Percentiles rank a stretch among this genome's conserved stretches.
Evolutionary conservation across 2,888 invertebrate genomes (phyloP).

Genomic region (Ochropleura leucogaster): DNA sequence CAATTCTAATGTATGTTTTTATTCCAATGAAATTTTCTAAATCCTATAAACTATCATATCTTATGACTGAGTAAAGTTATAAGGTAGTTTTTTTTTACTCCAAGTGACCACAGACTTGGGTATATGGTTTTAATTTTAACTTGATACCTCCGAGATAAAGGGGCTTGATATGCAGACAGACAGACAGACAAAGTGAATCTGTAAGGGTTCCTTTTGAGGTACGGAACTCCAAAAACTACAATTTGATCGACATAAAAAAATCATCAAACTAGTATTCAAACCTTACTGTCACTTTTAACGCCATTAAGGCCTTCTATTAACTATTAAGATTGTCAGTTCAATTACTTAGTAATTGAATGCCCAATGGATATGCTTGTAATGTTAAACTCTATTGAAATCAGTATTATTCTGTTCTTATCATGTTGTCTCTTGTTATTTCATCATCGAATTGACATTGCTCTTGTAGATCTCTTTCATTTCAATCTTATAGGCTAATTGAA

Average conservation of each 20-base stretch:
- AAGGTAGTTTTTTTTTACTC: too few species aligned
- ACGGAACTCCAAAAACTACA: neutral
- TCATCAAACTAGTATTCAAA: slow-evolving; percentile 8
- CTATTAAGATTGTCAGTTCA: slow-evolving; percentile 45
- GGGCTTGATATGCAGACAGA: too few species aligned
- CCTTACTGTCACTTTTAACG: slow-evolving; percentile 11
- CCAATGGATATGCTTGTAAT: slow-evolving; percentile 38
- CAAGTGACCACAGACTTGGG: too few species aligned
- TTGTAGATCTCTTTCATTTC: neutral
- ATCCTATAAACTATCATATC: too few species aligned
- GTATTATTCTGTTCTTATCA: slow-evolving; percentile 25
- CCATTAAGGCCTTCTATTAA: slow-evolving; percentile 18
- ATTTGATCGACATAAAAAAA: slow-evolving; percentile 42
- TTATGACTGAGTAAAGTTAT: too few species aligned
- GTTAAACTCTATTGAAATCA: slow-evolving; percentile 11
- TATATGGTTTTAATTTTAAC: too few species aligned
- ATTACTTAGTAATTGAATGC: slow-evolving; percentile 50
- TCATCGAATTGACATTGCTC: neutral
- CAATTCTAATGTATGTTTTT: too few species aligned
- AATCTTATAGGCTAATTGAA: neutral
- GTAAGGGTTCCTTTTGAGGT: too few species aligned
- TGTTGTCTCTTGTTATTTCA: neutral
- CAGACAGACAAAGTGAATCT: too few species aligned
- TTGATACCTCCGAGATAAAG: too few species aligned
- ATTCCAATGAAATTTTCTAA: neutral